These are phyloP conservation scores for Eupelmus urozonus DNA, from an alignment of 2,888 invertebrate species.

Conservation along the genomic window DNA sequence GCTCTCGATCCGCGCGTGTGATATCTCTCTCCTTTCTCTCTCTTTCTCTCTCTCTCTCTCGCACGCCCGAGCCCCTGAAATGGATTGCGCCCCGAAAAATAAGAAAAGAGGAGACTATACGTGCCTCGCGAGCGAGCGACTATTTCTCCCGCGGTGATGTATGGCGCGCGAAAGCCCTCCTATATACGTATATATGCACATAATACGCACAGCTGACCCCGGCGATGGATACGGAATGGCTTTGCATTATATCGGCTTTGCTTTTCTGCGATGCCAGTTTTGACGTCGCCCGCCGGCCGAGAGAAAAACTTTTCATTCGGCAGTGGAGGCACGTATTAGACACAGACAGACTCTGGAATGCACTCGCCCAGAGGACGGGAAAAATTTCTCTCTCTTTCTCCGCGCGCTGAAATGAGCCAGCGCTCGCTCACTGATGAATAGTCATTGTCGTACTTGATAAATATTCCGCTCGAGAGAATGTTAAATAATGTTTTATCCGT, in stretches of 20 bases:
- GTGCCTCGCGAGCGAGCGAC: conserved; percentile 23
- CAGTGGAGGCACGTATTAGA: conserved; percentile 46
- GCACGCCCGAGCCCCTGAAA: conserved; percentile 24
- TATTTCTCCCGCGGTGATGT: conserved; percentile 22
- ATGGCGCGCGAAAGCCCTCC: conserved; percentile 2
- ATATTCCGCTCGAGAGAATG: conserved; percentile 42
- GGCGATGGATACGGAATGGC: not conserved
- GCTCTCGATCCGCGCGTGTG: conserved; percentile 26
- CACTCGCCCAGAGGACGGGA: conserved; percentile 5
- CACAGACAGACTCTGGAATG: conserved; percentile 23
- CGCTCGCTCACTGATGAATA: conserved; percentile 36
- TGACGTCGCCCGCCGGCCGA: too few species aligned
- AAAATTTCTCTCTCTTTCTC: conserved; percentile 19
- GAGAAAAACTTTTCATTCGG: conserved; percentile 36
- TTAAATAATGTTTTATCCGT: conserved; percentile 49
- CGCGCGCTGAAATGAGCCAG: conserved; percentile 7
- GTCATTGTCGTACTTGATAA: conserved; percentile 49
- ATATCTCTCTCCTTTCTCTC: conserved; percentile 8
- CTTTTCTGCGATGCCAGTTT: conserved; percentile 3
- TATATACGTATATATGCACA: not conserved
- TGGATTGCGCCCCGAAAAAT: conserved; percentile 1
- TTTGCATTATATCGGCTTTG: not conserved
- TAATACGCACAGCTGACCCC: not conserved
- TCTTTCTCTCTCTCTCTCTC: conserved; percentile 5
- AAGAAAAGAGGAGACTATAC: conserved; percentile 7